Base-by-base conservation (phyloP, 2,113 vertebrate species). In the Orcinus orca region DNA sequence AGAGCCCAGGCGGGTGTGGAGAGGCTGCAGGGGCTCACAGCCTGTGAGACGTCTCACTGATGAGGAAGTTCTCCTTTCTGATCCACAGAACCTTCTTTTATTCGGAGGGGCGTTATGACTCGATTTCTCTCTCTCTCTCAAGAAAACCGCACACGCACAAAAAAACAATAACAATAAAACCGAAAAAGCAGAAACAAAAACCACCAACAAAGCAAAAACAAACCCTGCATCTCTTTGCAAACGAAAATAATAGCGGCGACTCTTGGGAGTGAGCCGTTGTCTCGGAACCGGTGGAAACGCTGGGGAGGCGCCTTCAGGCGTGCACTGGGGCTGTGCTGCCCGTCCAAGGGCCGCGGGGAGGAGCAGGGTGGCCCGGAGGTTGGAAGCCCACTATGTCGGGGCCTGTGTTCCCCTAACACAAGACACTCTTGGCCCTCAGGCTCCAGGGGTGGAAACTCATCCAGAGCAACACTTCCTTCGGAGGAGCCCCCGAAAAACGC, bases 231-330 rank as follows among this genome's bases (percentile, higher is more conserved):
- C 31, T 67, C 55, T 92, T 14, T 65, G 38, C 58, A 41, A 67
- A 90, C 58, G 74, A 82, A 85, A 76, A 38, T 26, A 47, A 47
- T 79, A 74, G 29, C 2, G n/a, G 44, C 0, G 11, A 67, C 33
- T 60, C 15, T 1, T 18, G 41, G 41, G 25, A 81, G 20, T 8
- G 23, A 81, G 58, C 23, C 11, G 0, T 2, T 1, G 17, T 15
- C 8, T 4, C 0, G 0, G 33, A 20, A 38, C 13, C 1, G 0
- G 6, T 17, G 6, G 47, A 36, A 23, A 23, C 1, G 0, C 21
- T 23, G 11, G 1, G 17, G 17, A 67, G 26, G 60, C 0, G 1
- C 2, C 4, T 10, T 18, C 33, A 5, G 11, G 10, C 0, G 1
- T 11, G 0, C 15, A 7, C 10, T 2, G 3, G 6, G 38, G 25